Evolutionary conservation across 2,113 vertebrate species (phyloP), one percentile per base, ranked within the genome.

Genomic region (Ammodramus savannarum): DNA sequence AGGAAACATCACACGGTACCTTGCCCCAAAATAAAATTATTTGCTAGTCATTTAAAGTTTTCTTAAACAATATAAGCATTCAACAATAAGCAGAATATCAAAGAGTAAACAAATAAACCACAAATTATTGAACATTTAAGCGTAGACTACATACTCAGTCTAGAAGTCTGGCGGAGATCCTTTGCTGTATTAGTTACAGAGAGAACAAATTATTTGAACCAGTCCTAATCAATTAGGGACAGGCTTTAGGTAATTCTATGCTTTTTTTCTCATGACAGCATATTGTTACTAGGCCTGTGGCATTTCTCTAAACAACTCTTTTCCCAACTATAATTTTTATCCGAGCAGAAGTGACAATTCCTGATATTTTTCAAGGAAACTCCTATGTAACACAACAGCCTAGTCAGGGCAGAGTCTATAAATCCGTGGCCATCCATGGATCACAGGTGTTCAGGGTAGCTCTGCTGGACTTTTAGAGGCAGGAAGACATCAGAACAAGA

Each of bases 321-420:
- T 93, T 38, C 17, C 27, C 49, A 61, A 3, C 8, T 52, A 65
- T 65, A 72, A 19, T 57, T 63, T 73, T 88, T 68, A 52, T 54
- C 36, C 27, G 52, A 15, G 11, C 11, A 68, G 36, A 83, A 95
- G 48, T 78, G 32, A 44, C 22, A 75, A 25, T 9, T 89, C 80
- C 23, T 74, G 11, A 3, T 91, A 20, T 72, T 92, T 90, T 88
- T 39, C 63, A 76, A 34, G 18, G n/a, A 66, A 87, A 87, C 23
- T 75, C 10, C n/a, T 61, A 3, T 0, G 0, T 67, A 78, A 18
- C 19, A 49, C 9, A 49, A 27, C 8, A 78, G 18, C 10, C n/a
- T 54, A 51, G 38, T 41, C 20, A 75, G 32, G 26, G 23, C 20
- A 38, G 43, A 27, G 26, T 3, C 31, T 62, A 7, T 34, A 90